Conservation (phyloP, 1,140 invertebrate species). For the Drosophila guanche region DNA sequence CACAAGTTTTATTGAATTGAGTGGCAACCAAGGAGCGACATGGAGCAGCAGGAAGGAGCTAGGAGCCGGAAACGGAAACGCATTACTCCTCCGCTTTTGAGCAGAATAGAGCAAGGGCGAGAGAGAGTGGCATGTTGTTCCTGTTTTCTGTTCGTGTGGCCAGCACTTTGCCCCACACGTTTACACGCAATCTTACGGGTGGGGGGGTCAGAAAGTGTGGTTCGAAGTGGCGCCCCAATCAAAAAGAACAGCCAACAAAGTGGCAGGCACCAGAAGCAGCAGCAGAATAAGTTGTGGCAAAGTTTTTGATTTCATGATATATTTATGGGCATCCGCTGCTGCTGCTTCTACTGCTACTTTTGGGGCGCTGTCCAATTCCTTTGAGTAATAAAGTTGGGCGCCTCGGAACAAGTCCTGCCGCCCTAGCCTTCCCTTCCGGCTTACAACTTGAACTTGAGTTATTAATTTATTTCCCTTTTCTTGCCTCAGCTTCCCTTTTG, state of each 20-base stretch:
- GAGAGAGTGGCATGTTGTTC: slow-evolving; percentile 16
- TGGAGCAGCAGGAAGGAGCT: slow-evolving; percentile 11
- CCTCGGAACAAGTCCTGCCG: slow-evolving; percentile 13
- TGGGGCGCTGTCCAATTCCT: slow-evolving; percentile 57
- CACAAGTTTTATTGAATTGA: slow-evolving; percentile 82
- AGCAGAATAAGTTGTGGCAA: slow-evolving; percentile 67
- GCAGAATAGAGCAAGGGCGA: too few species aligned
- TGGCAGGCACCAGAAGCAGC: slow-evolving; percentile 12
- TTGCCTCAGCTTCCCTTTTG: neutral
- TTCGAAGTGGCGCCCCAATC: slow-evolving; percentile 46
- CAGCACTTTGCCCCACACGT: slow-evolving; percentile 47
- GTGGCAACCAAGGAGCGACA: slow-evolving; percentile 20
- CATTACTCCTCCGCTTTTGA: slow-evolving; percentile 63
- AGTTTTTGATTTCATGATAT: slow-evolving; percentile 81
- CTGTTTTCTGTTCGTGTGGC: slow-evolving; percentile 29
- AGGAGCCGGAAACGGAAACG: slow-evolving; percentile 68
- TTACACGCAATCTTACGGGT: slow-evolving; percentile 60
- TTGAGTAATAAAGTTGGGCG: slow-evolving; percentile 74
- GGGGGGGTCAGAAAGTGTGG: slow-evolving; percentile 14
- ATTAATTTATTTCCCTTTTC: slow-evolving; percentile 45
- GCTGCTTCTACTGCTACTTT: slow-evolving; percentile 5
- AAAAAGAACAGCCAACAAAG: slow-evolving; percentile 50
- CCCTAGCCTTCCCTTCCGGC: slow-evolving; percentile 6
- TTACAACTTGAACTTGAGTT: slow-evolving; percentile 51
- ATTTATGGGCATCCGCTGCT: slow-evolving; percentile 74